Conservation (phyloP, 1,140 invertebrate species). For the Tenebrio molitor region DNA sequence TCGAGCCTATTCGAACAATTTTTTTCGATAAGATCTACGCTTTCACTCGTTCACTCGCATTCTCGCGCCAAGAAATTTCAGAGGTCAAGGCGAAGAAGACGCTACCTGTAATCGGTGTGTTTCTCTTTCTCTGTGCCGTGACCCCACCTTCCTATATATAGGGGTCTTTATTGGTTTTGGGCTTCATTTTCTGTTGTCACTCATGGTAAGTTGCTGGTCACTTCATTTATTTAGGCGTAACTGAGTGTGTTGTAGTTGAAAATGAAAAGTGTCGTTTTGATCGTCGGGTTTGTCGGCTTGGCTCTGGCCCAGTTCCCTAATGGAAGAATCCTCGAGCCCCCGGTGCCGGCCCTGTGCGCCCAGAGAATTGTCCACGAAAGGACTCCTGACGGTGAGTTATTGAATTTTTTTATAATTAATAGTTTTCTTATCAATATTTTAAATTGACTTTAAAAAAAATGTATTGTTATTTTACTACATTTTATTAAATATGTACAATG, state of each 20-base stretch:
- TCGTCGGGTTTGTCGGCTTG: constrained; percentile 60
- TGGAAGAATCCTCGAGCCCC: constrained; percentile 79
- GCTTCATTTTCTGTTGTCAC: constrained; percentile 28
- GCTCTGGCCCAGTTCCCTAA: constrained; percentile 77
- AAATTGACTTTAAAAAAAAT: not conserved
- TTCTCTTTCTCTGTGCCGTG: constrained; percentile 21
- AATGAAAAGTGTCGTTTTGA: constrained; percentile 40
- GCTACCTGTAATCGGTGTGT: constrained; percentile 37
- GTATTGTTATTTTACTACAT: too few species aligned
- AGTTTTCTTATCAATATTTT: not conserved
- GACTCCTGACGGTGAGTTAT: constrained; percentile 72
- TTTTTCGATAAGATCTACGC: constrained; percentile 26
- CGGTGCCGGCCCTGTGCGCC: constrained; percentile 79
- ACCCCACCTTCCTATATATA: constrained; percentile 37
- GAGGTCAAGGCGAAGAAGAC: constrained; percentile 46
- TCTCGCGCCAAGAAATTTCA: constrained; percentile 43
- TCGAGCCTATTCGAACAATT: constrained; percentile 8
- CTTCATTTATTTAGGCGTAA: not conserved
- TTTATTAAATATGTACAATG: too few species aligned
- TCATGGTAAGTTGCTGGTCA: constrained; percentile 4
- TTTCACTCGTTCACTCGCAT: constrained; percentile 42
- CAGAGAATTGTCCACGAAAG: constrained; percentile 77
- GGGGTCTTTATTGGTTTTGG: constrained; percentile 18
- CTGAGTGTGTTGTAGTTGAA: constrained; percentile 12
- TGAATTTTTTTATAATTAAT: not conserved